phyloP scores from a whole-genome alignment of 2,888 invertebrate species.

The Tetropium fuscum region DNA sequence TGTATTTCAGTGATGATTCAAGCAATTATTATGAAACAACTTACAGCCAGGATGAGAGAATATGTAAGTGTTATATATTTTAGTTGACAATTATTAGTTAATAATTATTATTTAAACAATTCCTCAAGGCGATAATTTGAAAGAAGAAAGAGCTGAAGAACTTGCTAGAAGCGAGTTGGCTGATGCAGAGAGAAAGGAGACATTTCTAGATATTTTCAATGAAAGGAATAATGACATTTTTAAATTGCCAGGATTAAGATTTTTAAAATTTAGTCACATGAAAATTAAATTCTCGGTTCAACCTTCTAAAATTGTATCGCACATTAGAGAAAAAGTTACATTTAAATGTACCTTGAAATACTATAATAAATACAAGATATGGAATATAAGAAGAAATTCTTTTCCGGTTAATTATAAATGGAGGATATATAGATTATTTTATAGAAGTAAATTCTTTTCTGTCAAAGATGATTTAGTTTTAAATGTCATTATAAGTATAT shows the following conservation, averaged over 20 bases:
- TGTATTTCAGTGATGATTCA: slow-evolving; percentile 25
- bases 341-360: slow-evolving; percentile 32
- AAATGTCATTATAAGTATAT: slow-evolving; percentile 16
- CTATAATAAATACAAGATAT: slow-evolving; percentile 21
- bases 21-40: slow-evolving; percentile 24
- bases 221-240: slow-evolving; percentile 22
- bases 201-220: slow-evolving; percentile 13
- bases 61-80: slow-evolving; percentile 25
- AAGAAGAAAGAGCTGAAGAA: slow-evolving; percentile 21
- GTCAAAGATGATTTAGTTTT: slow-evolving; percentile 20
- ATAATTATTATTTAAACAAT: neutral
- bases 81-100: neutral
- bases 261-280: slow-evolving; percentile 25
- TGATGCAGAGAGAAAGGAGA: slow-evolving; percentile 9
- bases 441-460: neutral
- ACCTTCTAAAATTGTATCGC: slow-evolving; percentile 16
- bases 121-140: slow-evolving; percentile 8
- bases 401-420: slow-evolving; percentile 32
- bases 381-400: slow-evolving; percentile 34
- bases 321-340: slow-evolving; percentile 23
- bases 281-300: slow-evolving; percentile 33
- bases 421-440: slow-evolving; percentile 26
- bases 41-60: slow-evolving; percentile 32
- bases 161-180: neutral
- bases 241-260: slow-evolving; percentile 18